phyloP scores from a whole-genome alignment of 1,140 invertebrate species.

The Helicoverpa zea region DNA sequence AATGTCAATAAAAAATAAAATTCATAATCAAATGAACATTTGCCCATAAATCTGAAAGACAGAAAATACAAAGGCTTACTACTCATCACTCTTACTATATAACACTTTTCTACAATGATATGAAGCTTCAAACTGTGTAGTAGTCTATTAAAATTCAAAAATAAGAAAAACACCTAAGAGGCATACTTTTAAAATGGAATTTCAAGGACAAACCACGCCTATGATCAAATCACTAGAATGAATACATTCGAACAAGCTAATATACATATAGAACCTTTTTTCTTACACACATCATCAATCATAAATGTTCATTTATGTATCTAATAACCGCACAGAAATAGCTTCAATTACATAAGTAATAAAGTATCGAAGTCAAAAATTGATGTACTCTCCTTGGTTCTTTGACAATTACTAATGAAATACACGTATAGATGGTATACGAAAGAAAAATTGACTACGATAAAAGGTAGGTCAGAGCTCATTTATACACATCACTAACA shows the following conservation, averaged over 20 bases:
- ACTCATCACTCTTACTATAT: background rate
- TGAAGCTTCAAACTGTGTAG: background rate
- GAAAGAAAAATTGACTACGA: too few relatives aligned
- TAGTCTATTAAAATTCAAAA: background rate
- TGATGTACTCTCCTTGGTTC: too few relatives aligned
- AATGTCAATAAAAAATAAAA: conserved; percentile 7
- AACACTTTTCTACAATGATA: background rate
- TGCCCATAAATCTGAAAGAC: background rate
- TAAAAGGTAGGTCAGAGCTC: too few relatives aligned
- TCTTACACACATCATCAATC: background rate
- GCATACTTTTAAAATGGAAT: conserved; percentile 8
- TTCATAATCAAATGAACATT: background rate
- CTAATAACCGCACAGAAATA: too few relatives aligned
- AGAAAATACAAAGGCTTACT: conserved; percentile 6
- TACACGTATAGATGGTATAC: too few relatives aligned
- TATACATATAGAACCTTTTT: background rate
- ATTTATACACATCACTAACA: too few relatives aligned
- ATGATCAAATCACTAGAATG: background rate
- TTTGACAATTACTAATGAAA: too few relatives aligned
- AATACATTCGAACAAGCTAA: conserved; percentile 1
- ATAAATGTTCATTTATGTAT: background rate
- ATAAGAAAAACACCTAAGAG: background rate
- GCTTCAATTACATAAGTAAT: too few relatives aligned
- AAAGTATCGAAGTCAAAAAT: too few relatives aligned
- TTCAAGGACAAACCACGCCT: background rate